Evolutionary conservation across 1,140 invertebrate species (phyloP).

Genomic region (Hydropsyche tenuis): DNA sequence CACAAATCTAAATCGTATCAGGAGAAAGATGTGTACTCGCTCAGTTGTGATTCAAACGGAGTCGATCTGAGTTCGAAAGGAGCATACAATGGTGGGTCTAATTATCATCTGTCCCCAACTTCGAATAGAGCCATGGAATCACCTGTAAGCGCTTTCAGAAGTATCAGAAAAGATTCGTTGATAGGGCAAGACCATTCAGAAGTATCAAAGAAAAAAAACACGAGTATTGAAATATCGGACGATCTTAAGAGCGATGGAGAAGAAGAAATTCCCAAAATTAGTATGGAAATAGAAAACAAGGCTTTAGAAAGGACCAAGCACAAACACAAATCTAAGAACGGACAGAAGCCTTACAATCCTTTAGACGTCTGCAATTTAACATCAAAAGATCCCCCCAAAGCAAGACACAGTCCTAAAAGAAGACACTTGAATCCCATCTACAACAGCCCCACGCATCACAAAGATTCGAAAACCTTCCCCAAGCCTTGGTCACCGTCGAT

Average conservation of each 20-base stretch:
- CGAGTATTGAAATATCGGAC: neutral
- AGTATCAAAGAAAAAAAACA: slow-evolving; percentile 14
- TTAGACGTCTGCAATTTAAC: slow-evolving; percentile 72
- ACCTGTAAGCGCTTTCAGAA: slow-evolving; percentile 43
- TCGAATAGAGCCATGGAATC: slow-evolving; percentile 34
- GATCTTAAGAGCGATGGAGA: neutral
- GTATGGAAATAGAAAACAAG: slow-evolving; percentile 49
- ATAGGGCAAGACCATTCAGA: slow-evolving; percentile 12
- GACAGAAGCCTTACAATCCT: slow-evolving; percentile 69
- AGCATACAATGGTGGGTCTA: slow-evolving; percentile 34
- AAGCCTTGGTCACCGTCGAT: slow-evolving; percentile 47
- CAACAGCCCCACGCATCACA: slow-evolving; percentile 45
- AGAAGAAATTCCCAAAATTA: neutral
- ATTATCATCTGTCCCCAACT: slow-evolving; percentile 23
- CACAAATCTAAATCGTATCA: slow-evolving; percentile 36
- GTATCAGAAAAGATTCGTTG: slow-evolving; percentile 37
- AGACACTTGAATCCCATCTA: slow-evolving; percentile 53
- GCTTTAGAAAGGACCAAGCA: slow-evolving; percentile 52
- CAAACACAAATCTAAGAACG: slow-evolving; percentile 53
- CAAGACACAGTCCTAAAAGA: slow-evolving; percentile 60
- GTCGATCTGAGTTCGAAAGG: slow-evolving; percentile 42
- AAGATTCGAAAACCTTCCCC: slow-evolving; percentile 53
- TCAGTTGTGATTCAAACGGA: slow-evolving; percentile 36
- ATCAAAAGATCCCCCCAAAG: slow-evolving; percentile 67
- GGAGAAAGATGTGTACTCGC: slow-evolving; percentile 38